Evolutionary conservation across 2,113 vertebrate genomes (phyloP).

Genomic region (Physeter macrocephalus): DNA sequence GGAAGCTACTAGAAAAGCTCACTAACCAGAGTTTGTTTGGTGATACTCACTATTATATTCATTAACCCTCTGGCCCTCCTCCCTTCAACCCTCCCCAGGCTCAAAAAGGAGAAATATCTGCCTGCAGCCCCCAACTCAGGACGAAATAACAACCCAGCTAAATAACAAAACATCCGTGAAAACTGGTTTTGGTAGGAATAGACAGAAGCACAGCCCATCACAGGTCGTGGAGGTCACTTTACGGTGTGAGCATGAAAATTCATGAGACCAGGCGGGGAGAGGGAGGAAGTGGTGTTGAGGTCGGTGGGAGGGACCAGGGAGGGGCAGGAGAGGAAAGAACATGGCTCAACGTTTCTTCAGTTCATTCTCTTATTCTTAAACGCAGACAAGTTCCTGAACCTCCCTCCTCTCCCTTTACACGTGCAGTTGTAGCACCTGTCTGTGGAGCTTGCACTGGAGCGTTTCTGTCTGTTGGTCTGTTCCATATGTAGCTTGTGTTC

Average conservation of each 20-base stretch:
- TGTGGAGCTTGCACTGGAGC: not conserved
- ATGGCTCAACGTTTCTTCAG: not conserved
- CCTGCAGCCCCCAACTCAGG: not conserved
- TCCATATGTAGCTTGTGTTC: not conserved
- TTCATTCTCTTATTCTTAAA: constrained; percentile 1
- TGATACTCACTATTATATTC: not conserved
- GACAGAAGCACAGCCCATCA: not conserved
- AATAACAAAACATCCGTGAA: not conserved
- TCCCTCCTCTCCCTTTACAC: not conserved
- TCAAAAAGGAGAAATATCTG: not conserved
- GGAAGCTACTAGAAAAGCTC: not conserved
- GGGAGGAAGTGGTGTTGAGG: not conserved
- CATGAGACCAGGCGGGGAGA: not conserved
- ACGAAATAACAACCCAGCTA: not conserved
- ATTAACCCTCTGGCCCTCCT: not conserved
- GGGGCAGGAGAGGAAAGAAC: not conserved
- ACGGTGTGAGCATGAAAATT: constrained; percentile 40
- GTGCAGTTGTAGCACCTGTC: not conserved
- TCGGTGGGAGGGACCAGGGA: not conserved
- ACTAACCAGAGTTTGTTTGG: not conserved
- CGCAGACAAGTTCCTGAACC: not conserved
- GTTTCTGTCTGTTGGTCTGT: not conserved
- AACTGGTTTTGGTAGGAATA: not conserved
- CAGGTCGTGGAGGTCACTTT: not conserved
- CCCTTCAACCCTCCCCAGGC: not conserved